Percentiles rank a stretch among this genome's conserved stretches.
Conservation (phyloP, 2,797 vertebrate species). For the Enteromius afrohamiltoni region DNA sequence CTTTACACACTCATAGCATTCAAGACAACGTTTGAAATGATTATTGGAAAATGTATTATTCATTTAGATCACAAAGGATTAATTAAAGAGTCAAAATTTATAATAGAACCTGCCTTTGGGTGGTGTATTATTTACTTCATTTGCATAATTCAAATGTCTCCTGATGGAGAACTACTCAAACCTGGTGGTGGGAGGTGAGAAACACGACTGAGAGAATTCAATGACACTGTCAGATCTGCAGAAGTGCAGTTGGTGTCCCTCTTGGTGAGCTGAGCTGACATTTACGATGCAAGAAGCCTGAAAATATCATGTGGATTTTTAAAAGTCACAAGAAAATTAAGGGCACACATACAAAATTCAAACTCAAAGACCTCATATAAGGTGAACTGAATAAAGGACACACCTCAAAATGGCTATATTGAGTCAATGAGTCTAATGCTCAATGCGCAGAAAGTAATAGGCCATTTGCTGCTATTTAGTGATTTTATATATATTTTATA, state of each 20-base stretch:
- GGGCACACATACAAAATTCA: not conserved
- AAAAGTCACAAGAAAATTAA: conserved; percentile 36
- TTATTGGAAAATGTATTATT: conserved; percentile 68
- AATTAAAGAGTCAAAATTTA: conserved; percentile 69
- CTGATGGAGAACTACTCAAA: conserved; percentile 45
- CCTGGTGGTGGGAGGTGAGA: conserved; percentile 41
- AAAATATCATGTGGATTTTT: conserved; percentile 28
- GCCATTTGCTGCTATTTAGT: not conserved
- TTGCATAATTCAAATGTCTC: conserved; percentile 71
- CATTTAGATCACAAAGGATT: conserved; percentile 69
- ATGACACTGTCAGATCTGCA: conserved; percentile 21
- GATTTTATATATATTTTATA: not conserved
- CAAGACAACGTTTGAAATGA: conserved; percentile 55
- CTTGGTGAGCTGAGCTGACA: conserved; percentile 29
- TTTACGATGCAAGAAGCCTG: conserved; percentile 3
- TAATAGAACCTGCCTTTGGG: conserved; percentile 68
- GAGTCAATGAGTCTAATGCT: not conserved
- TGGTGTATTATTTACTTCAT: conserved; percentile 68
- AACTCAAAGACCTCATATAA: not conserved
- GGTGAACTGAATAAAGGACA: not conserved
- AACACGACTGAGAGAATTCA: conserved; percentile 47
- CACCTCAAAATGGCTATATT: not conserved
- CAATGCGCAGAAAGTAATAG: not conserved
- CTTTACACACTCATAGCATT: not conserved
- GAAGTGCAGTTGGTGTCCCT: conserved; percentile 19